phyloP scores from a whole-genome alignment of 2,888 invertebrate genomes.

The Didymodactylos carnosus region DNA sequence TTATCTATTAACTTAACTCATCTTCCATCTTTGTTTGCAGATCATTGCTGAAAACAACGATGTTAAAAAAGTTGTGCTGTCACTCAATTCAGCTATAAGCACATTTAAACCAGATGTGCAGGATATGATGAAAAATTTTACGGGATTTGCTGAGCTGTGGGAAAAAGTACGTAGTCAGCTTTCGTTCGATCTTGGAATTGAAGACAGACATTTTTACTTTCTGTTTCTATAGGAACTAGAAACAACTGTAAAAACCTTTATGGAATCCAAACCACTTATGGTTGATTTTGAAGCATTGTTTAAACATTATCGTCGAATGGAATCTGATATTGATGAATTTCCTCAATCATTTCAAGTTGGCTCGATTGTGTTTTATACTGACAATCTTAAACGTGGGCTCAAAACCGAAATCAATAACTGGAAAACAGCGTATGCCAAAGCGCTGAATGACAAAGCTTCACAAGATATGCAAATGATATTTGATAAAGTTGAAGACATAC shows the following conservation, averaged over 20 bases:
- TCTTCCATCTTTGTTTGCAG: not conserved
- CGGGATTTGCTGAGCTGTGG: conserved; percentile 50
- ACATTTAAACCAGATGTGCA: conserved; percentile 48
- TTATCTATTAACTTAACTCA: not conserved
- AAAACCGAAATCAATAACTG: conserved; percentile 42
- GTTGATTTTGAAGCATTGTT: conserved; percentile 37
- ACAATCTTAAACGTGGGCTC: conserved; percentile 55
- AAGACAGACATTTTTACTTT: too few species aligned
- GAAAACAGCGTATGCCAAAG: conserved; percentile 33
- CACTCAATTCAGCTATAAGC: conserved; percentile 30
- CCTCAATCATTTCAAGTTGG: conserved; percentile 27
- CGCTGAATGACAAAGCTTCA: conserved; percentile 33
- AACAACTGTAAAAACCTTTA: conserved; percentile 34
- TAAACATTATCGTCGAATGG: conserved; percentile 34
- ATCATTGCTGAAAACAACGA: conserved; percentile 58
- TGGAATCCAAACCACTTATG: conserved; percentile 33
- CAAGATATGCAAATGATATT: conserved; percentile 40
- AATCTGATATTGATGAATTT: conserved; percentile 30
- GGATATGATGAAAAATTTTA: conserved; percentile 62
- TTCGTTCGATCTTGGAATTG: too few species aligned
- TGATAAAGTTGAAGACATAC: conserved; percentile 73
- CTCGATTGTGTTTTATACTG: conserved; percentile 30
- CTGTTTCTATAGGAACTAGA: conserved; percentile 25
- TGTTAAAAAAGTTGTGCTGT: conserved; percentile 48
- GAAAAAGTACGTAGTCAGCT: too few species aligned